Evolutionary conservation across 1,140 invertebrate genomes (phyloP), one percentile per base, ranked within the genome.

Genomic region (Galleria mellonella): DNA sequence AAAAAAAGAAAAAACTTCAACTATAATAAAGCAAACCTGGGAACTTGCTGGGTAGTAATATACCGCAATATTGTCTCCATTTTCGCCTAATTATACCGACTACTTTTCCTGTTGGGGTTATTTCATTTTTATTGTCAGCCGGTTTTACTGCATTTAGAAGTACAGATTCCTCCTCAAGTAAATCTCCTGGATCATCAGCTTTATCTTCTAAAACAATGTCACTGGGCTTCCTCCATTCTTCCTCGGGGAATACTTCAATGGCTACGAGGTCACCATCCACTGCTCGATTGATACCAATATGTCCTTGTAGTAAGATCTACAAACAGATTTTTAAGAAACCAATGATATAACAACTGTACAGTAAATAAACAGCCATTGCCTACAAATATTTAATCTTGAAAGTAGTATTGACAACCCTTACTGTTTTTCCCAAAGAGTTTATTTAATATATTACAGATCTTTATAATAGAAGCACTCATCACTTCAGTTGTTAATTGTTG

Each of bases 1-100:
- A n/a, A n/a, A n/a, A n/a, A n/a, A n/a, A n/a, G n/a, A n/a, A n/a
- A n/a, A n/a, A n/a, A n/a, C n/a, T n/a, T n/a, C n/a, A n/a, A n/a
- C n/a, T n/a, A n/a, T n/a, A n/a, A n/a, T n/a, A n/a, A n/a, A n/a
- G n/a, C n/a, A n/a, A n/a, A 86, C 92, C 91, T 87, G 93, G 92
- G 9, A 96, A 85, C 8, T 90, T 87, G 75, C 92, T 95, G 12
- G 91, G 91, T 69, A 95, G 91, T 37, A 99, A 83, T 60, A 99
- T 97, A 17, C 98, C 98, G 88, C 98, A 99, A 81, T 97, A 98
- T 58, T 97, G 96, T 23, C 97, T 87, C 97, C 97, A 99, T 74
- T 99, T 99, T 53, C 98, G 89, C 50, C 94, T 91, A 35, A 99
- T 95, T 52, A 99, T 98, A 10, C 96, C 97, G 36, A 99, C 97